phyloP scores from a whole-genome alignment of 2,888 invertebrate genomes.

The Plebejus melissa region DNA sequence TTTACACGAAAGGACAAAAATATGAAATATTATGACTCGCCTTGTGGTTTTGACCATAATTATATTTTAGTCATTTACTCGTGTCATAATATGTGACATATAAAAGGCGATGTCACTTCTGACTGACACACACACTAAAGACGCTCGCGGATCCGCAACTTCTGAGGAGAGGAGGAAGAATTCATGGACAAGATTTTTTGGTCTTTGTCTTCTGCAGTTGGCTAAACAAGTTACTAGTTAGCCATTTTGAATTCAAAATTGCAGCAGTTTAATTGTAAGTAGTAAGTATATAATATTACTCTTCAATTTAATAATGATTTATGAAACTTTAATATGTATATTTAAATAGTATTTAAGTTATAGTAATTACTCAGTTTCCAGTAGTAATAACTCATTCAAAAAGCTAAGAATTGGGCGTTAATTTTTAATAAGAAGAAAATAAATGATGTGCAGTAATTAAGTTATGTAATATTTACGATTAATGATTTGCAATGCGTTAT shows the following conservation, averaged over 20 bases:
- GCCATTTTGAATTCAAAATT: background rate
- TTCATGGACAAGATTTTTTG: background rate
- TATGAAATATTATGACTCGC: background rate
- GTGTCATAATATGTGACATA: background rate
- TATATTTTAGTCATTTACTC: background rate
- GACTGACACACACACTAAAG: background rate
- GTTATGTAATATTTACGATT: background rate
- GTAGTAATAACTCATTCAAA: background rate
- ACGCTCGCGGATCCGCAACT: background rate
- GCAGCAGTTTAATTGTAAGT: background rate
- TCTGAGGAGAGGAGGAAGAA: background rate
- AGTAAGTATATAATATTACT: background rate
- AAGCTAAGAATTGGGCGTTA: background rate
- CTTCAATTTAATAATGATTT: no score
- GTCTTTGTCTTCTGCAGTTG: background rate
- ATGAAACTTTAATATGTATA: no score
- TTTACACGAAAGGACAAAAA: background rate
- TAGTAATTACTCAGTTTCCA: background rate
- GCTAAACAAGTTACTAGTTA: no score
- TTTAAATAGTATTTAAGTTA: background rate
- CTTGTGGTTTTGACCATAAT: background rate
- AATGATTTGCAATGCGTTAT: background rate
- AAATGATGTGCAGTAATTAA: background rate
- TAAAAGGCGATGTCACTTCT: background rate
- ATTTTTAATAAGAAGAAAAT: background rate